Base-by-base conservation (phyloP, 2,113 vertebrate genomes). In the Gulo gulo region DNA sequence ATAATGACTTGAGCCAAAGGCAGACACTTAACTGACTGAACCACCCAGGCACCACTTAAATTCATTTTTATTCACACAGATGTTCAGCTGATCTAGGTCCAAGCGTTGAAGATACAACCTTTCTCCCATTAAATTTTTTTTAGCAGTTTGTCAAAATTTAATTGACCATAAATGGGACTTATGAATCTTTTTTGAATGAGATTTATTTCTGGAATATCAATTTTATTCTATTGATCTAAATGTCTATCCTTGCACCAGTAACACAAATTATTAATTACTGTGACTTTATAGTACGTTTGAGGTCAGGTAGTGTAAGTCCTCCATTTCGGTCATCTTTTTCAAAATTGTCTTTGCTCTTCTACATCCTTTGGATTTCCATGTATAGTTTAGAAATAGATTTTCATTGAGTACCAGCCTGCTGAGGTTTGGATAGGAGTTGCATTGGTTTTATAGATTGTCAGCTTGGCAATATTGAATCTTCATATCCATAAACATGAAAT, bases 401-500 rank as follows among this genome's bases (percentile, higher is more conserved):
- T 71, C 73, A 97, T 12, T 76, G 83, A 89, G 69, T 69, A 83
- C 45, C 42, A 95, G 26, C 39, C 94, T 96, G 83, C 83, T 95
- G 94, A 96, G 80, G 83, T 85, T 95, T 95, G 92, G 80, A 91
- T 96, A 96, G 67, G 57, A 24, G 86, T 84, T 74, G 31, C 59
- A 36, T 55, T 96, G 73, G 96, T 88, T 95, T 96, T 97, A 94
- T 92, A 90, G 79, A 80, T 80, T 52, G 15, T 52, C 50, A 52
- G 14, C 50, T 63, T 93, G 67, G 89, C 36, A 94, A 87, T 86
- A 92, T 52, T 11, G 57, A 96, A 16, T 39, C 36, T 89, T 94
- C 79, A 94, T 92, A 94, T 97, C 76, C 92, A 98, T 96, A 95
- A 96, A 98, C 91, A 94, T 97, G 88, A 94, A 88, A 96, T 97